Evolutionary conservation across 2,888 invertebrate genomes (phyloP).

Genomic region (Trissonchulus latispiculum): DNA sequence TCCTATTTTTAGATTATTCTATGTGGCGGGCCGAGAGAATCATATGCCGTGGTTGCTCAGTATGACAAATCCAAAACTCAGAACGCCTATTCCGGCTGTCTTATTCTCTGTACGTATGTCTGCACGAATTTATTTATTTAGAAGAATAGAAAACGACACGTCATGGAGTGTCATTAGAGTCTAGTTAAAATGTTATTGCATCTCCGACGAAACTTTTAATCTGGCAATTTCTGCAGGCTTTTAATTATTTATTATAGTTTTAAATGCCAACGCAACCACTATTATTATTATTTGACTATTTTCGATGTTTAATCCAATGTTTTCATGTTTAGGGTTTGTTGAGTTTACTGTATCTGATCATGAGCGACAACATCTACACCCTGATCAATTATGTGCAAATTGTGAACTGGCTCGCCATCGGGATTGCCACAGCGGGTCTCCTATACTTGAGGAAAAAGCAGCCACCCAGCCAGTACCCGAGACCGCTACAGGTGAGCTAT

Average conservation of each 20-base stretch:
- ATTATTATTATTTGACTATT: no score
- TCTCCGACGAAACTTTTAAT: no score
- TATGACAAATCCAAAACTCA: conserved; percentile 75
- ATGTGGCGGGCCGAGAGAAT: conserved; percentile 89
- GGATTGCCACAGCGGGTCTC: conserved; percentile 80
- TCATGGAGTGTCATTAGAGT: no score
- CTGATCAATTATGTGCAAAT: conserved; percentile 82
- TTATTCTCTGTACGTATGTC: conserved; percentile 66
- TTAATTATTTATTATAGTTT: no score
- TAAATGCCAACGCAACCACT: no score
- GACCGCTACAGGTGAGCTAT: conserved; percentile 19
- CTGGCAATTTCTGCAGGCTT: no score
- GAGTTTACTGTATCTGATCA: conserved; percentile 77
- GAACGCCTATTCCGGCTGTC: conserved; percentile 91
- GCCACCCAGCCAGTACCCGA: conserved; percentile 16
- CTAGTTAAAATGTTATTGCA: no score
- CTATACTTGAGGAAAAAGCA: conserved; percentile 72
- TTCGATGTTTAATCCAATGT: neutral
- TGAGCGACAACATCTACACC: conserved; percentile 78
- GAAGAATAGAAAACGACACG: no score
- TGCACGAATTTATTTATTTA: no score
- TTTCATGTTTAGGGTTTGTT: conserved; percentile 60
- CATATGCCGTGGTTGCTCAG: conserved; percentile 95
- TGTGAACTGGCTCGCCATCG: conserved; percentile 51
- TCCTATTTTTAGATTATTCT: conserved; percentile 60